phyloP scores from a whole-genome alignment of 2,797 vertebrate species.

The Anniella stebbinsi region DNA sequence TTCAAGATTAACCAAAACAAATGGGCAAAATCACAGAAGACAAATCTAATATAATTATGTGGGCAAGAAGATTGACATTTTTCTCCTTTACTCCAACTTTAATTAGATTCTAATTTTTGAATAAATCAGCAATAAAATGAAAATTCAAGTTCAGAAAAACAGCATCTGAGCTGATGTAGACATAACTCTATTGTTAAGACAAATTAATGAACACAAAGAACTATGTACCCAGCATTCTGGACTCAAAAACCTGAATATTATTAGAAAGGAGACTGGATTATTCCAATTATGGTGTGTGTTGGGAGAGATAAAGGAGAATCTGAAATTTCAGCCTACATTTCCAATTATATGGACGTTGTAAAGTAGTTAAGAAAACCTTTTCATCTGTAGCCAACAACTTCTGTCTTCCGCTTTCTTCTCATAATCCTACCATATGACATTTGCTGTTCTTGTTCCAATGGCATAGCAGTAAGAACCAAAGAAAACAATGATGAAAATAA shows the following conservation, averaged over 20 bases:
- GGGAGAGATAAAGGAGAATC: constrained; percentile 14
- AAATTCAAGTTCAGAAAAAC: constrained; percentile 2
- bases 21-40: not conserved
- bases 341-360: not conserved
- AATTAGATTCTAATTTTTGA: not conserved
- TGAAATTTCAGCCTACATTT: not conserved
- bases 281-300: not conserved
- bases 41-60: not conserved
- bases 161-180: not conserved
- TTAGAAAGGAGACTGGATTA: not conserved
- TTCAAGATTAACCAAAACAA: not conserved
- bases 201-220: not conserved
- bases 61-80: not conserved
- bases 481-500: not conserved
- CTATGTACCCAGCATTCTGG: not conserved
- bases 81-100: not conserved
- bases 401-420: not conserved
- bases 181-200: not conserved
- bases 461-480: not conserved
- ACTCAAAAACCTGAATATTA: not conserved
- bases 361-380: constrained; percentile 26
- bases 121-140: not conserved
- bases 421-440: not conserved
- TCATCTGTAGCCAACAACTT: constrained; percentile 22
- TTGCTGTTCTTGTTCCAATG: not conserved